These are phyloP conservation scores for Petrolisthes manimaculis DNA, from an alignment of 2,888 invertebrate genomes.

Conservation along the genomic window DNA sequence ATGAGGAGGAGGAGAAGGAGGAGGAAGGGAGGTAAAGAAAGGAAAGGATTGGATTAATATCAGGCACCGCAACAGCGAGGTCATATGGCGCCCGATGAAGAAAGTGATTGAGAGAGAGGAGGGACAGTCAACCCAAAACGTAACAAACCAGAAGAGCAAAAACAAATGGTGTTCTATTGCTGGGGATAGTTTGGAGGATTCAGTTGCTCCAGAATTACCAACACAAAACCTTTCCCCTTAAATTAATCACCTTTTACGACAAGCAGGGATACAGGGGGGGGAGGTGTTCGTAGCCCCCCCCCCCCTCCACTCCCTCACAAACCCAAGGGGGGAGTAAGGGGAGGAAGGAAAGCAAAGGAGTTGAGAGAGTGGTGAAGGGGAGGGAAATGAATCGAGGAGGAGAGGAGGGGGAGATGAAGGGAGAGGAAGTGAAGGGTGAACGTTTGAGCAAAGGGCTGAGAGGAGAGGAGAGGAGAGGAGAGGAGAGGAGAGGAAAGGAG, in stretches of 20 bases:
- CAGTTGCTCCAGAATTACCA: too few species aligned
- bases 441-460: background rate
- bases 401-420: background rate
- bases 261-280: background rate
- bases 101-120: too few species aligned
- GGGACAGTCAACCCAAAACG: too few species aligned
- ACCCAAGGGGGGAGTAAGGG: background rate
- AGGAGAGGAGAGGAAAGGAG: background rate
- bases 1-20: background rate
- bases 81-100: too few species aligned
- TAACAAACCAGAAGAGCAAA: too few species aligned
- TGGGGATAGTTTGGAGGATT: too few species aligned
- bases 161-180: too few species aligned
- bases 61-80: too few species aligned
- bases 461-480: background rate
- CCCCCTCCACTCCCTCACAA: background rate
- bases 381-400: background rate
- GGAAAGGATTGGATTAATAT: background rate
- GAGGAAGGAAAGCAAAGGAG: background rate
- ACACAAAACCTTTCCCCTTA: too few species aligned
- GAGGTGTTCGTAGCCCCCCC: background rate
- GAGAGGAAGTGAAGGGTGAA: background rate
- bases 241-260: too few species aligned
- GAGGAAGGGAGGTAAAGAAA: background rate
- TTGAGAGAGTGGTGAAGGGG: background rate